Base-by-base conservation (phyloP, 1,140 invertebrate genomes). In the Euura lappo region DNA sequence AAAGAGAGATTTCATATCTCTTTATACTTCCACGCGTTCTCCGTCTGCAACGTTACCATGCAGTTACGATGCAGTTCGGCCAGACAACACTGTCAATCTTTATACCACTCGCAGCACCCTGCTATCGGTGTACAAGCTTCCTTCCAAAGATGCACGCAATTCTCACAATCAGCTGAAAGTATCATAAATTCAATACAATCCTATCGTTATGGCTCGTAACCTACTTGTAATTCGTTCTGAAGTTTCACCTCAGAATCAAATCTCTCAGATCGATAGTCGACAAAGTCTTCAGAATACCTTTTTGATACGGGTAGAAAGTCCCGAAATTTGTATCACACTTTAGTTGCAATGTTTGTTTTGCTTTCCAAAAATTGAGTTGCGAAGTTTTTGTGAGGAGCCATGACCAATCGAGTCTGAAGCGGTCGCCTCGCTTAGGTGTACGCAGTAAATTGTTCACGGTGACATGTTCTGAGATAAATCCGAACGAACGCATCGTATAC, bases 401-500 rank as follows among this genome's bases (percentile, higher is more conserved):
- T 28, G 28, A 60, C 51, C 51, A 8, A 60, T 3, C 10, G 51
- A 60, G 8, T n/a, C 51, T 60, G 51, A 60, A 60, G 51, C 10
- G 51, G 51, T 60, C 8, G 51, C 6, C 51, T 60, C 28, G 28
- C 28, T 28, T 28, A 28, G 28, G 28, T 28, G 28, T 28, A 28
- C 28, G 13, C 66, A 10, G 51, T 68, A 28, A 44, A 68, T 68
- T 68, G 44, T 68, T 68, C 66, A 28, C 28, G 28, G 44, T 44
- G 66, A 68, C 66, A 68, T 42, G 44, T 44, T 44, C 13, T 7
- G 66, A 68, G 44, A 68, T 68, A 68, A 42, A 28, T 28, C 42
- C 42, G 28, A 42, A 68, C 66, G 10, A 28, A 44, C 66, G 44
- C 8, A 65, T 66, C 44, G 47, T 64, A 13, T 47, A 28, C 28